These are phyloP conservation scores for Enteromius anoplus DNA, from an alignment of 2,797 vertebrate species.

Conservation along the genomic window DNA sequence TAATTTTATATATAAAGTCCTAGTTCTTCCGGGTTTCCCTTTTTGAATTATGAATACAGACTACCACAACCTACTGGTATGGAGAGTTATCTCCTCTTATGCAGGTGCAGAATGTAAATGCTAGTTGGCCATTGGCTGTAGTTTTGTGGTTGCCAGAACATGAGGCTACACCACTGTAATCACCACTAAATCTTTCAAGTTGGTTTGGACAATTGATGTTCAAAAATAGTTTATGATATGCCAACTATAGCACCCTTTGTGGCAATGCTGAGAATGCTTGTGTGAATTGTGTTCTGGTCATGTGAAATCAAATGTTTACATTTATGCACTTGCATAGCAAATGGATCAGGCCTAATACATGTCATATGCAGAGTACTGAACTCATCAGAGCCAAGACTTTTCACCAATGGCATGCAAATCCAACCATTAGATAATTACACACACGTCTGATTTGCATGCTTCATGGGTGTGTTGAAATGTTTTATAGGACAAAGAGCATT, in stretches of 20 bases:
- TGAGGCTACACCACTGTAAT: neutral
- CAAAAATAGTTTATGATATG: neutral
- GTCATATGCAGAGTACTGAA: neutral
- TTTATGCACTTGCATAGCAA: neutral
- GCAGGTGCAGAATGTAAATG: neutral
- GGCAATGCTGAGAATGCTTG: neutral
- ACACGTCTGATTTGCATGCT: conserved; percentile 15
- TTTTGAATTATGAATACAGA: neutral
- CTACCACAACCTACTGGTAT: neutral
- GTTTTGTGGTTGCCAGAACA: neutral
- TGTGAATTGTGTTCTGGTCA: neutral
- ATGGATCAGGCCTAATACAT: neutral
- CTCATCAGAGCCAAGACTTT: neutral
- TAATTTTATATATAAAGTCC: neutral
- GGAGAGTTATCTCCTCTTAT: neutral
- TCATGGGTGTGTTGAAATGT: conserved; percentile 1
- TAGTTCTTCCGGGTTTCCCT: neutral
- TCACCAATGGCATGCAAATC: conserved; percentile 29
- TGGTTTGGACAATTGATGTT: neutral
- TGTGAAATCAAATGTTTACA: neutral
- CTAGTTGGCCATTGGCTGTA: neutral
- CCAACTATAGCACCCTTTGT: neutral
- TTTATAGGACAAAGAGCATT: conserved; percentile 16
- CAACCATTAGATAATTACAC: conserved; percentile 21
- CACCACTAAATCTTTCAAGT: neutral